phyloP scores from a whole-genome alignment of 2,113 vertebrate species.

The Xiphophorus hellerii region DNA sequence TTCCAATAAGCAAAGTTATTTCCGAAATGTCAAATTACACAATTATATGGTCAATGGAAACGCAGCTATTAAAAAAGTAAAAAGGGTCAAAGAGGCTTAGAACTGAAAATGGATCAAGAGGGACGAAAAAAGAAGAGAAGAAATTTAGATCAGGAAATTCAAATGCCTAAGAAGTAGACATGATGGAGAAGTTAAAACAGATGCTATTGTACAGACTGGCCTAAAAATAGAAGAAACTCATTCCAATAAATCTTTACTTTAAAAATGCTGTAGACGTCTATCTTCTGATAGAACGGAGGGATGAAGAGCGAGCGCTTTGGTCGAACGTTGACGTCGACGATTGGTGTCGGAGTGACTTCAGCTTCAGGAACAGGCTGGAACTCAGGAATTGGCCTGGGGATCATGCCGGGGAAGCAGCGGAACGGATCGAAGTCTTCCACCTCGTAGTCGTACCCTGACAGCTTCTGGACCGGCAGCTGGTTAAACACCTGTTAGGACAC shows the following conservation, averaged over 20 bases:
- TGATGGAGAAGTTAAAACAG: neutral
- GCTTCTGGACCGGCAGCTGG: slow-evolving; percentile 73
- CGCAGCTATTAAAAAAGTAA: no score
- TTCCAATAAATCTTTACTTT: slow-evolving; percentile 52
- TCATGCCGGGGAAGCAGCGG: slow-evolving; percentile 19
- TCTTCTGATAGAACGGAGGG: neutral
- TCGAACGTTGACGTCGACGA: neutral
- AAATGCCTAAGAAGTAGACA: neutral
- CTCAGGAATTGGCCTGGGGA: neutral
- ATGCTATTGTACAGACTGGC: neutral
- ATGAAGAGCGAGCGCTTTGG: slow-evolving; percentile 1
- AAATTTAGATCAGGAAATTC: neutral
- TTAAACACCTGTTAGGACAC: slow-evolving; percentile 76
- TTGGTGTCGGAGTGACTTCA: neutral
- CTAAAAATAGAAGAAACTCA: neutral
- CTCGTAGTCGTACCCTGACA: slow-evolving; percentile 71
- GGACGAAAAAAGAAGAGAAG: neutral
- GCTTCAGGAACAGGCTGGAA: neutral
- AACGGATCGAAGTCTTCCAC: slow-evolving; percentile 43
- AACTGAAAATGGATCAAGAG: neutral
- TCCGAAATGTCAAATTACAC: no score
- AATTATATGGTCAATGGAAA: no score
- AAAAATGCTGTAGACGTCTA: slow-evolving; percentile 73
- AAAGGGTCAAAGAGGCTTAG: no score
- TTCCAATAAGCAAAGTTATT: no score